These are phyloP conservation scores for Epizoanthus fatuus DNA, from an alignment of 92 coral and sea anemone species.

Conservation along the genomic window DNA sequence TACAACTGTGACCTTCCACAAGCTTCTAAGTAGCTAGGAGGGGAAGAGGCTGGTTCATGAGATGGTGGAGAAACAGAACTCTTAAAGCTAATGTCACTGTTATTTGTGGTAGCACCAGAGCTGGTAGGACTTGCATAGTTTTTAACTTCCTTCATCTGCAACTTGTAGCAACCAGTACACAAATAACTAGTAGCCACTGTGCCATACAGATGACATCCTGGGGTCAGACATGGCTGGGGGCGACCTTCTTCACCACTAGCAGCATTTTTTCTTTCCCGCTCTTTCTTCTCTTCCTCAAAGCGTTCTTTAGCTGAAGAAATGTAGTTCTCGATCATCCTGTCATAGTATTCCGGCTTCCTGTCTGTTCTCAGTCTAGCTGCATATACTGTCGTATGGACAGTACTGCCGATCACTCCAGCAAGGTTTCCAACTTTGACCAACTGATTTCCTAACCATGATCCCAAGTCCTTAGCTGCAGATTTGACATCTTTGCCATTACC, in stretches of 20 bases:
- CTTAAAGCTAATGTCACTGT: constrained; percentile 12
- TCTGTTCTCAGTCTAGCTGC: constrained; percentile 84
- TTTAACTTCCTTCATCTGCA: constrained; percentile 86
- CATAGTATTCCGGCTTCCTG: constrained; percentile 92
- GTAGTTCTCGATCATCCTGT: constrained; percentile 87
- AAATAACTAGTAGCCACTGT: constrained; percentile 90
- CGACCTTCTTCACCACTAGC: constrained; percentile 14
- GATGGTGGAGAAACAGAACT: constrained; percentile 67
- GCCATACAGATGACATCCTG: constrained; percentile 91
- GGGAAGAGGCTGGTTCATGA: constrained; percentile 59
- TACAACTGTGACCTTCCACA: constrained; percentile 16
- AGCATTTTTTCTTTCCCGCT: constrained; percentile 29
- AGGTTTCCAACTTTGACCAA: constrained; percentile 81
- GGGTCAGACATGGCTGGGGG: constrained; percentile 84
- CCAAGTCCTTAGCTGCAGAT: constrained; percentile 60
- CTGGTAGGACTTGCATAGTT: constrained; percentile 31
- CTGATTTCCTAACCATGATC: constrained; percentile 82
- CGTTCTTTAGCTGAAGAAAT: constrained; percentile 83
- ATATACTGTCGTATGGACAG: constrained; percentile 71
- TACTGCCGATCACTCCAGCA: constrained; percentile 73
- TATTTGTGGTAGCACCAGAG: neutral
- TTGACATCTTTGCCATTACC: constrained; percentile 44
- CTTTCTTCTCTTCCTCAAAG: constrained; percentile 87
- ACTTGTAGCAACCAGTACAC: constrained; percentile 88
- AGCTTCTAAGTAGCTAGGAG: constrained; percentile 58